Evolutionary conservation across 35 echinoderm and acorn worm genomes (phyloP).

Genomic region (Strongylocentrotus purpuratus): DNA sequence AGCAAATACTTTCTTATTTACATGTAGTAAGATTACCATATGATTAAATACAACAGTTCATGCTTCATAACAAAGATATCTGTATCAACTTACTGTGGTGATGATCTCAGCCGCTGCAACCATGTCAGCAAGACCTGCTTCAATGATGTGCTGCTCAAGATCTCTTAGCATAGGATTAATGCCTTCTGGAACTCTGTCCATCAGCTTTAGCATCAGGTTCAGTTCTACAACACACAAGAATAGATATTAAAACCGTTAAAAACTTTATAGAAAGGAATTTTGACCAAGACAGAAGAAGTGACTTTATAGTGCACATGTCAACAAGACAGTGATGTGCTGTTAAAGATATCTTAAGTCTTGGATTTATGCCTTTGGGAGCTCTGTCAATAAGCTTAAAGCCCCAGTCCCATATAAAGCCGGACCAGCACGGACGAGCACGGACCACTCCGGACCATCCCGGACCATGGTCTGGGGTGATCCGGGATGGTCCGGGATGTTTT

Average conservation of each 20-base stretch:
- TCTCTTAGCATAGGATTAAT: constrained; percentile 96
- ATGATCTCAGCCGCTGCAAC: constrained; percentile 94
- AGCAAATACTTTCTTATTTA: too few species aligned
- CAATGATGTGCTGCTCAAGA: constrained; percentile 95
- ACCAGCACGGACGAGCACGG: too few species aligned
- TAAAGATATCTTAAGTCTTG: constrained; percentile 93
- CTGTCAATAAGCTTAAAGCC: constrained; percentile 93
- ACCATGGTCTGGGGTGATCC: too few species aligned
- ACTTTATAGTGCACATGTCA: constrained; percentile 59
- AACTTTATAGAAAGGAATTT: background rate
- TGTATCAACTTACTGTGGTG: constrained; percentile 76
- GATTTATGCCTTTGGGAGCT: constrained; percentile 87
- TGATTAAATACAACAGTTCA: too few species aligned
- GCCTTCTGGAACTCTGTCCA: constrained; percentile 95
- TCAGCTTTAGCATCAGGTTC: constrained; percentile 88
- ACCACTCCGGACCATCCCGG: too few species aligned
- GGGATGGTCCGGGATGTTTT: too few species aligned
- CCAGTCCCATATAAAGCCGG: too few species aligned
- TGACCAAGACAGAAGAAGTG: background rate
- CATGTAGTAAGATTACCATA: too few species aligned
- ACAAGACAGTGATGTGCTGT: constrained; percentile 91
- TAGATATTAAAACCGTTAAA: background rate
- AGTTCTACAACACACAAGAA: constrained; percentile 62
- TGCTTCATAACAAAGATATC: background rate
- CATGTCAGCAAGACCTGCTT: constrained; percentile 97